phyloP scores from a whole-genome alignment of 2,888 invertebrate species.

The Rutpela maculata region DNA sequence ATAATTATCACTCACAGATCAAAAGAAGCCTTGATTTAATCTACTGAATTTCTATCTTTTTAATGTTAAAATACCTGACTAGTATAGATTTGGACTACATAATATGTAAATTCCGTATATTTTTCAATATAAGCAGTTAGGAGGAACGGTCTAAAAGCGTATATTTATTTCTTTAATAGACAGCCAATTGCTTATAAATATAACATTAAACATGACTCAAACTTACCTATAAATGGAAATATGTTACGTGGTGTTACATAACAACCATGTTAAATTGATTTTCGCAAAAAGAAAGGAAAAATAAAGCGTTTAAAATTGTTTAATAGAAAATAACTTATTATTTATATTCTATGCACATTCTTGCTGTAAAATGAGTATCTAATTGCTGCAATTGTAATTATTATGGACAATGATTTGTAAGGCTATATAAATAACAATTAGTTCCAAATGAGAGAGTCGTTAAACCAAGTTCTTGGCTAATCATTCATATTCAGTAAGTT shows the following conservation, averaged over 20 bases:
- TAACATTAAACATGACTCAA: neutral
- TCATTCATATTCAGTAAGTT: no score
- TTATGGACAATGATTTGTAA: neutral
- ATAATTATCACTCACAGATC: no score
- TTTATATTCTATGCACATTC: slow-evolving; percentile 5
- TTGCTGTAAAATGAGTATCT: neutral
- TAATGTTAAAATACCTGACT: no score
- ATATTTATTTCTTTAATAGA: neutral
- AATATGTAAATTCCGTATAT: no score
- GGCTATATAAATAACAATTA: neutral
- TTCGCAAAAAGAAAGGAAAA: neutral
- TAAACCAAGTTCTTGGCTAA: no score
- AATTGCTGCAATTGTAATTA: neutral
- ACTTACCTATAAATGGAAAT: neutral
- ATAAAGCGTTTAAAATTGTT: neutral
- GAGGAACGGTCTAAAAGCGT: no score
- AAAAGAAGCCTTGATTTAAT: no score
- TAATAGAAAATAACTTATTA: slow-evolving; percentile 8
- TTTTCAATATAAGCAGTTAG: no score
- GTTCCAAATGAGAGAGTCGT: neutral
- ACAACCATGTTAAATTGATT: slow-evolving; percentile 5
- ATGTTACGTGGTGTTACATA: slow-evolving; percentile 9
- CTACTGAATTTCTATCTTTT: no score
- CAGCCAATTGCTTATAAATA: neutral
- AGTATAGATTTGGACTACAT: no score